These are phyloP conservation scores for Phalacrocorax pelagicus DNA, from an alignment of 2,113 vertebrate species.

Conservation along the genomic window DNA sequence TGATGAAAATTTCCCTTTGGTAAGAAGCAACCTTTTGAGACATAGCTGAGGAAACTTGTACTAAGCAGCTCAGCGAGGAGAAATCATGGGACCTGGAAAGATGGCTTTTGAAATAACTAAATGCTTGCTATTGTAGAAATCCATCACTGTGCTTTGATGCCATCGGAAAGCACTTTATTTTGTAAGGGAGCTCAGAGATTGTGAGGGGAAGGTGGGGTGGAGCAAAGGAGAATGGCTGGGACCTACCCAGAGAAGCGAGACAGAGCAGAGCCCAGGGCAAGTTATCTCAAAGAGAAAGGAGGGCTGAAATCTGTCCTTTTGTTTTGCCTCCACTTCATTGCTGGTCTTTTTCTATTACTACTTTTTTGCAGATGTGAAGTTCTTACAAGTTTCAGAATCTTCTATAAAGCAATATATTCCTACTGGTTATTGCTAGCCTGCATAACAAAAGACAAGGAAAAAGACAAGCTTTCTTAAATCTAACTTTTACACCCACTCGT, in stretches of 20 bases:
- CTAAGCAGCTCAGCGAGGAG: neutral
- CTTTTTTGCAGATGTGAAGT: neutral
- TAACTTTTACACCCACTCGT: neutral
- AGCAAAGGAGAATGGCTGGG: neutral
- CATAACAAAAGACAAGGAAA: neutral
- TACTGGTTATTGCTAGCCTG: neutral
- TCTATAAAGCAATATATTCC: neutral
- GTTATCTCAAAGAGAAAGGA: neutral
- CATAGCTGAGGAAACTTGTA: neutral
- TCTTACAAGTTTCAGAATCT: neutral
- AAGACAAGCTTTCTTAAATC: neutral
- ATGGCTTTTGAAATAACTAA: neutral
- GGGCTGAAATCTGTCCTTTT: neutral
- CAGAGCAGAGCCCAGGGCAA: neutral
- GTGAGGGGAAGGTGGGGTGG: neutral
- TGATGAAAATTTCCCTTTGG: neutral
- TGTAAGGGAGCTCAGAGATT: neutral
- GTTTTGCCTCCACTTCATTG: neutral
- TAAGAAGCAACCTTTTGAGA: neutral
- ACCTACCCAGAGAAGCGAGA: neutral
- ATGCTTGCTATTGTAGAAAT: neutral
- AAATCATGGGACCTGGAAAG: neutral
- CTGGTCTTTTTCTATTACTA: neutral
- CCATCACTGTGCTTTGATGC: neutral
- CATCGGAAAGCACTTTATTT: neutral